These are phyloP conservation scores for Uloborus plumipes DNA, from an alignment of 2,888 invertebrate genomes.

Conservation along the genomic window DNA sequence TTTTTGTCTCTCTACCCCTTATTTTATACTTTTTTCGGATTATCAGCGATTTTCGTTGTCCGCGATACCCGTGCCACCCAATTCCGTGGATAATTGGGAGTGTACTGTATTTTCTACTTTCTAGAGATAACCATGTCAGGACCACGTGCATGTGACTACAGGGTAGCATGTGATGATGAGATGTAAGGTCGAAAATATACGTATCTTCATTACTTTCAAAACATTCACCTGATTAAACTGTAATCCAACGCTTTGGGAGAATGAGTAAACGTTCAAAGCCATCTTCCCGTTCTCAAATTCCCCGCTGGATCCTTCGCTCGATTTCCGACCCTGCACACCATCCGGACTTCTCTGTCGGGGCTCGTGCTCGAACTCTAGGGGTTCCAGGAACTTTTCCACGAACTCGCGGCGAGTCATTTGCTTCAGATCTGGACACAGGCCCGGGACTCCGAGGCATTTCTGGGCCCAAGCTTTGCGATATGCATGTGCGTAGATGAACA, in stretches of 20 bases:
- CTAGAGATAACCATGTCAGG: too few species aligned
- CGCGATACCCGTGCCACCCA: too few species aligned
- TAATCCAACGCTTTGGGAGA: constrained; percentile 27
- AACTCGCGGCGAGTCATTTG: constrained; percentile 68
- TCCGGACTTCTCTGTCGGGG: constrained; percentile 66
- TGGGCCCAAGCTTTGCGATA: constrained; percentile 68
- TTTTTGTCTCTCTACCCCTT: too few species aligned
- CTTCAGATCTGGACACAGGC: constrained; percentile 67
- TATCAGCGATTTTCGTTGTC: too few species aligned
- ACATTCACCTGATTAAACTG: constrained; percentile 45
- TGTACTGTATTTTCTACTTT: too few species aligned
- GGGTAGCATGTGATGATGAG: too few species aligned
- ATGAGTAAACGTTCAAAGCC: constrained; percentile 49
- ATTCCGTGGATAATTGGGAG: too few species aligned
- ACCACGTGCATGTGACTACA: too few species aligned
- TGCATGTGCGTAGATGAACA: constrained; percentile 68
- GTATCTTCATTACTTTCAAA: too few species aligned
- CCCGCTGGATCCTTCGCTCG: constrained; percentile 67
- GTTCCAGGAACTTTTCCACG: constrained; percentile 66
- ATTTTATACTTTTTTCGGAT: too few species aligned
- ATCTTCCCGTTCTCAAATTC: constrained; percentile 61
- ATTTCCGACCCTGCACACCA: constrained; percentile 66
- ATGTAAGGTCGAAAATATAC: too few species aligned
- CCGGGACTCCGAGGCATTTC: constrained; percentile 66
- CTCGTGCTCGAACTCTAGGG: constrained; percentile 67